A percentile compares a stretch with the other conserved stretches of the same genome.
Evolutionary conservation across 2,888 invertebrate genomes (phyloP).

Genomic region (Steinernema hermaphroditum): DNA sequence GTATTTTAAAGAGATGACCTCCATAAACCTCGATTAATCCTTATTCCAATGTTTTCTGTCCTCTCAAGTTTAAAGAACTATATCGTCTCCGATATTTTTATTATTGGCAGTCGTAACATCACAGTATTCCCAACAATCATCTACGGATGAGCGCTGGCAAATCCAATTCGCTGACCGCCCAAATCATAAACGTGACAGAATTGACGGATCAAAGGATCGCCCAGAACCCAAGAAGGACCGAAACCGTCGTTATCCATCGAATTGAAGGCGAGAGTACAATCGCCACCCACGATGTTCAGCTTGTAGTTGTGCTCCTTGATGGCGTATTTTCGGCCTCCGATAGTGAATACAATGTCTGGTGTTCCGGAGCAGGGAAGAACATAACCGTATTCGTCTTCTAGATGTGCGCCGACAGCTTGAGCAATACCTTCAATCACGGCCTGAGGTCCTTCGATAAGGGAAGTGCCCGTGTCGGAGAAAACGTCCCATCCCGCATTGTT

Average conservation of each 20-base stretch:
- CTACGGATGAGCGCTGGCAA: slow-evolving; percentile 36
- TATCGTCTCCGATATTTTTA: no score
- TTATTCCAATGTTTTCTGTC: no score
- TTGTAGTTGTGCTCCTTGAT: background rate
- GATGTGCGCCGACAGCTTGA: slow-evolving; percentile 44
- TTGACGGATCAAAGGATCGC: slow-evolving; percentile 58
- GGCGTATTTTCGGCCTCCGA: background rate
- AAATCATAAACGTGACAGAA: slow-evolving; percentile 56
- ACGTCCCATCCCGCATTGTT: slow-evolving; percentile 41
- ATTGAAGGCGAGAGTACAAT: background rate
- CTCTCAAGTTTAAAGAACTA: no score
- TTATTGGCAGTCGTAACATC: no score
- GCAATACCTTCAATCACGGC: slow-evolving; percentile 41
- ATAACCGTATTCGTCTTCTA: background rate
- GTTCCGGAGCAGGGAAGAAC: background rate
- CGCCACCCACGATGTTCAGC: no score
- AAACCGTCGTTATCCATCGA: slow-evolving; percentile 41
- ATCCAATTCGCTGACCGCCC: slow-evolving; percentile 48
- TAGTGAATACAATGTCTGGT: slow-evolving; percentile 29
- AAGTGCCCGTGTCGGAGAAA: slow-evolving; percentile 54
- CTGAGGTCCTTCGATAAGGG: slow-evolving; percentile 51
- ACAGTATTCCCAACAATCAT: no score
- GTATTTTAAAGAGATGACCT: no score
- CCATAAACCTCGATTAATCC: no score
- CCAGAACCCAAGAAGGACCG: slow-evolving; percentile 53